Base-by-base conservation (phyloP, 2,113 vertebrate species). In the Pelecanoides urinatrix region DNA sequence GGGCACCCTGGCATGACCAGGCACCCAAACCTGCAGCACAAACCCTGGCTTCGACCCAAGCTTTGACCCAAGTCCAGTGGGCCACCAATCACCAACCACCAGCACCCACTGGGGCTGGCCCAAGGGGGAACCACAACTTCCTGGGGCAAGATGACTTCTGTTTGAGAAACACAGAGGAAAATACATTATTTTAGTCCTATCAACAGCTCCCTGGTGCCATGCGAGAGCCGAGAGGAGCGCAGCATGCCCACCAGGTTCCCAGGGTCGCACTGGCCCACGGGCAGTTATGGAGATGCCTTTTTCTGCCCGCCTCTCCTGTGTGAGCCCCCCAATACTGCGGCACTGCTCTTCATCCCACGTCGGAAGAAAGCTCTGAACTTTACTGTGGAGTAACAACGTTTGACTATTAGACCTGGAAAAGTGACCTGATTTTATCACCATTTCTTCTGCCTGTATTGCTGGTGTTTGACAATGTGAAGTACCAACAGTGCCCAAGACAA, bases 221-320 rank as follows among this genome's bases (percentile, higher is more conserved):
- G 38, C 0, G 1, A 26, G 30, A 82, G 44, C 15, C 2, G 1
- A 59, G 56, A 61, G 53, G 40, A 80, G 49, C 3, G 1, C 36
- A 45, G 27, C 1, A 0, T 62, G 65, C 17, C 36, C 56, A 36
- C 23, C 29, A 40, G 56, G 56, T 23, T 88, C 38, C 58, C 15
- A 14, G 56, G 44, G 16, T 59, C 8, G 1, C 0, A 2, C 44
- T 65, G 74, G 13, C 52, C 30, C 23, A 45, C 42, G 34, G 27
- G 15, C 16, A 36, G 12, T 21, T 30, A 22, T 2, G 11, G 42
- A 67, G n/a, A 45, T 63, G 36, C 6, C 32, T 19, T 66, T 66
- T 62, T n/a, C 36, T 40, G 38, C 10, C 53, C 21, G n/a, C 17
- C 45, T 5, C 8, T 16, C 17, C 30, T 5, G 2, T 13, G 5